A percentile compares a stretch with the other conserved stretches of the same genome.
Conservation (phyloP, 2,113 vertebrate species). For the Hassar affinis region DNA sequence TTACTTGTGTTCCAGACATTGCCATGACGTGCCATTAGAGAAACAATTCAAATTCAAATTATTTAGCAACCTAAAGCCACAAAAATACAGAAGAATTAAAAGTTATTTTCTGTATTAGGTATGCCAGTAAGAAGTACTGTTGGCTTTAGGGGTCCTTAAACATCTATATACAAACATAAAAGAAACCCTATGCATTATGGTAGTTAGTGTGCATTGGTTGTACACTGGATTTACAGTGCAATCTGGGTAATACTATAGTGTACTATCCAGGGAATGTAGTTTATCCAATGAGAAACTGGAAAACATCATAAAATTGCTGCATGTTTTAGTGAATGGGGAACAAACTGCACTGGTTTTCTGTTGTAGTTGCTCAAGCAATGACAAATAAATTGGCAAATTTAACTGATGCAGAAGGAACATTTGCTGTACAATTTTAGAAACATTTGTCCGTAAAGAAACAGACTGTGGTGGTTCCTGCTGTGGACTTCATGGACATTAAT, state of each 20-base stretch:
- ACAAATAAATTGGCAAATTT: neutral
- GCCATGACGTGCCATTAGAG: no score
- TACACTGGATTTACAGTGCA: neutral
- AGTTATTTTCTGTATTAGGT: neutral
- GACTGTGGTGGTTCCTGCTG: neutral
- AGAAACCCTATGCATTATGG: neutral
- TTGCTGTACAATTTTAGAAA: constrained; percentile 1
- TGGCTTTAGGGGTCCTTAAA: neutral
- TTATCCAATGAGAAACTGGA: neutral
- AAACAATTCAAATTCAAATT: neutral
- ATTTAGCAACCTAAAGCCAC: neutral
- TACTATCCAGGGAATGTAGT: neutral
- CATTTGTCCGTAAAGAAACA: constrained; percentile 6
- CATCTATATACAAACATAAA: neutral
- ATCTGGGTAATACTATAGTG: neutral
- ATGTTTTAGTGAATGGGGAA: neutral
- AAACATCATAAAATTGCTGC: neutral
- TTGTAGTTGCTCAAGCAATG: neutral
- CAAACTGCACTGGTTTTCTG: neutral
- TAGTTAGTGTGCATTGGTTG: neutral
- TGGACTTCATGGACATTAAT: neutral
- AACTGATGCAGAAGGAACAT: neutral
- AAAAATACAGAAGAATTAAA: neutral
- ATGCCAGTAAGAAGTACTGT: no score
- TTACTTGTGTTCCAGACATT: neutral